phyloP scores from a whole-genome alignment of 1,140 invertebrate genomes.

The Trichonephila clavipes region DNA sequence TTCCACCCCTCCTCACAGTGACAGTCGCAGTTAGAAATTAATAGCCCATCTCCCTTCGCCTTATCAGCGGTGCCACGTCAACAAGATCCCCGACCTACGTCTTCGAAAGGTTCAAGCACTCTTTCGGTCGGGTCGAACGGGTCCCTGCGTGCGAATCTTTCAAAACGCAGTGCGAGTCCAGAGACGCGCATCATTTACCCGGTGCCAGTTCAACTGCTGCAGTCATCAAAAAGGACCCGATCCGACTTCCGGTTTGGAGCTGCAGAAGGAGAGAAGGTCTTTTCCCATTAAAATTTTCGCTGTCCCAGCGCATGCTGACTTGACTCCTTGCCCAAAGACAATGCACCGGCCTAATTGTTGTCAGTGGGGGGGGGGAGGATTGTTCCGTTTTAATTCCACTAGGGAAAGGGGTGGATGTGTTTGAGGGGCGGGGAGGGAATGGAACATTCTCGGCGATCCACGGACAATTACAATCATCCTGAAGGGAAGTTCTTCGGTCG shows the following conservation, averaged over 20 bases:
- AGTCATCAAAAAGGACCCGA: conserved; percentile 50
- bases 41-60: background rate
- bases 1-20: background rate
- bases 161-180: conserved; percentile 11
- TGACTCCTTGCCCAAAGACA: conserved; percentile 55
- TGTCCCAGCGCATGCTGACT: conserved; percentile 39
- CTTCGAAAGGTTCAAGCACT: conserved; percentile 33
- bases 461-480: conserved; percentile 51
- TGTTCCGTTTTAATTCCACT: conserved; percentile 68
- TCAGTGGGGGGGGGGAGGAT: conserved; percentile 32
- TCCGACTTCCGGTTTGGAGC: conserved; percentile 1
- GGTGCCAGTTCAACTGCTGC: conserved; percentile 44
- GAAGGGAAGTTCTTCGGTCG: background rate
- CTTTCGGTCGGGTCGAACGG: conserved; percentile 13
- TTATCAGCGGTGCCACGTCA: conserved; percentile 5
- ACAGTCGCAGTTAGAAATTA: conserved; percentile 8
- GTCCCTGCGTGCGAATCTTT: background rate
- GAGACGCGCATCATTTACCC: conserved; percentile 27
- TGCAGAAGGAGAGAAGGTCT: background rate
- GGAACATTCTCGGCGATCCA: conserved; percentile 45
- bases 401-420: background rate
- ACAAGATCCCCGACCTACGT: conserved; percentile 22
- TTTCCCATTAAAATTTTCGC: conserved; percentile 69
- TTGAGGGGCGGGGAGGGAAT: background rate
- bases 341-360: conserved; percentile 63